Base-by-base conservation (phyloP, 2,888 invertebrate species). In the Apotomis capreana region DNA sequence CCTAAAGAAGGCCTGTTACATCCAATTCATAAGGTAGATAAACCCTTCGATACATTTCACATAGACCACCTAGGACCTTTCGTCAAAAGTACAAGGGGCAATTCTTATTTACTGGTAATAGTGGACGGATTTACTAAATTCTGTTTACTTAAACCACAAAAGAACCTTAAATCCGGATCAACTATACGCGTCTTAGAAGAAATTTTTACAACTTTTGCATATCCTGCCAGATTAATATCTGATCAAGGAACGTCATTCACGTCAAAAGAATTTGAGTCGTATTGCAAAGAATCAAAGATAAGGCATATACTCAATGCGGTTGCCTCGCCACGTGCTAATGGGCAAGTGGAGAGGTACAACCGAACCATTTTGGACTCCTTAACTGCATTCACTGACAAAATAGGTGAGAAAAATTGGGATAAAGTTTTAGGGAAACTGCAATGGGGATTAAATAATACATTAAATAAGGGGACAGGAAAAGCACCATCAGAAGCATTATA, bases 41-140 rank as follows among this genome's bases (percentile, higher is more conserved):
- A 57, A 9, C 69, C 74, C 1, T 69, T 74, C 10, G 68, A 72
- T 49, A 80, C 71, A 70, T 73, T 5, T n/a, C 80, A 69, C 61
- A 76, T 13, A 76, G 77, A 58, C 26, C 52, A n/a, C 57, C 58
- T 68, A 37, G 67, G 67, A 5, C 67, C 67, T 5, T 71, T 40
- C 44, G 62, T 76, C 73, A 74, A 57, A 57, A 70, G 69, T 40
- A 57, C 12, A 26, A 37, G 51, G 0, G 67, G 70, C n/a, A 58
- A 74, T 26, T 54, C n/a, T 5, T 74, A 72, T 15, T 36, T 65
- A 8, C 15, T 65, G 4, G 6, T 65, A 1, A 10, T 65, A 1
- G 12, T 64, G 5, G 64, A 65, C 13, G 64, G 55, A 3, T 65
- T 54, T n/a, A 65, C 64, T 3, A 65, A 65, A 44, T 65, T 44